phyloP scores from a whole-genome alignment of 2,888 invertebrate species.

The Hetaerina titia region DNA sequence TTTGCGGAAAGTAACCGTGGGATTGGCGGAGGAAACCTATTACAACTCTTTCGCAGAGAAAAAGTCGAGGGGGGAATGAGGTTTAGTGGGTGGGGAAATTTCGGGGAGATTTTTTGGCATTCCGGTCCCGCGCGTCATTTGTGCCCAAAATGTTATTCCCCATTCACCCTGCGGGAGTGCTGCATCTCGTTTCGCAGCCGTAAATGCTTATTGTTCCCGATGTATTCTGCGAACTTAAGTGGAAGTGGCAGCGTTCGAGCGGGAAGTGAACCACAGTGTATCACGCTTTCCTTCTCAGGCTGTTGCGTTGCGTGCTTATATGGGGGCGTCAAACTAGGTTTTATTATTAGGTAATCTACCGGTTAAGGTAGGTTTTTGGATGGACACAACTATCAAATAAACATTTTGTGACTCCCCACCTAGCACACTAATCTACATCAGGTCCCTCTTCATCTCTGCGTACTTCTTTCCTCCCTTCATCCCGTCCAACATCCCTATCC shows the following conservation, averaged over 20 bases:
- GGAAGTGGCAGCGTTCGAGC: background rate
- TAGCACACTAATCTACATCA: too few relatives aligned
- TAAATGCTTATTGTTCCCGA: constrained; percentile 31
- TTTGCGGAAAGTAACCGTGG: constrained; percentile 14
- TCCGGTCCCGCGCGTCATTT: background rate
- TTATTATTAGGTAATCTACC: too few relatives aligned
- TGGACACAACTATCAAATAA: too few relatives aligned
- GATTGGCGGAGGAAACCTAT: background rate
- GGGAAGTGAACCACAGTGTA: background rate
- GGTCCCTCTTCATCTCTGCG: too few relatives aligned
- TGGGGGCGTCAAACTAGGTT: too few relatives aligned
- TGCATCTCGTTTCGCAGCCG: constrained; percentile 18
- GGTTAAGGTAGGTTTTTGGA: too few relatives aligned
- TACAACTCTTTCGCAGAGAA: background rate
- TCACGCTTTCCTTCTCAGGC: too few relatives aligned
- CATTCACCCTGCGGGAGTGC: constrained; percentile 16
- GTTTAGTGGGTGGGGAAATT: background rate
- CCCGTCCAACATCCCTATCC: too few relatives aligned
- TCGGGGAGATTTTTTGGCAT: background rate
- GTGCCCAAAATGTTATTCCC: constrained; percentile 11
- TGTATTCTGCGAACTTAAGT: background rate
- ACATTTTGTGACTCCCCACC: too few relatives aligned
- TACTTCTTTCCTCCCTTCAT: too few relatives aligned
- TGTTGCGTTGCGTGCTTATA: too few relatives aligned
- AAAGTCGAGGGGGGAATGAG: background rate